Evolutionary conservation across 2,113 vertebrate genomes (phyloP), one percentile per base, ranked within the genome.

Genomic region (Aix galericulata): DNA sequence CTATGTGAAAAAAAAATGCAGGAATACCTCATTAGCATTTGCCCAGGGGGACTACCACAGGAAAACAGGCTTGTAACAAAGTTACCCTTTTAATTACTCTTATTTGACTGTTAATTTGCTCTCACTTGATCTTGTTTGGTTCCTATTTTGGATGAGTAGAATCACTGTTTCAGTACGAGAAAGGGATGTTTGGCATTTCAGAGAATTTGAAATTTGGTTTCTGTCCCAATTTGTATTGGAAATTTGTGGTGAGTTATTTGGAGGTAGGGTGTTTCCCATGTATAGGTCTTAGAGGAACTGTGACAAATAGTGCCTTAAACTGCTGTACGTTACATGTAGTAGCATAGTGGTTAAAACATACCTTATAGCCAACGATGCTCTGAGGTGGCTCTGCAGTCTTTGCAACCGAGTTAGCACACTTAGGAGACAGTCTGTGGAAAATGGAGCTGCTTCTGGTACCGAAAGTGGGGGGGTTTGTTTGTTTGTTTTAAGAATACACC

Each of bases 321-420:
- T 44, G 17, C 40, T 13, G 2, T 0, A 1, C 20, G 8, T 13
- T 23, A 17, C 3, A 8, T 1, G 27, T 8, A 9, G 17, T 3
- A 58, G 60, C 10, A 4, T 0, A 0, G 27, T 1, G 11, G 1
- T 4, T 10, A 9, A 5, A 5, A 34, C 10, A 0, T 21, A 58
- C 55, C 86, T 67, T 4, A 1, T 18, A 1, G 31, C 1, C 50
- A 5, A 40, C 0, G 3, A 20, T 14, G 23, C 52, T 21, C 20
- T 26, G n/a, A 29, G 10, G 18, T 2, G 48, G 60, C 55, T 46
- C 36, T 4, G 2, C 0, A 7, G 17, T 11, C 31, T 38, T 38
- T 14, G 32, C 53, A 4, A 1, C 4, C 8, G 2, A 16, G 73
- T 46, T 5, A 40, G 10, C 15, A 17, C 13, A 23, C 13, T 4